A percentile compares a stretch with the other conserved stretches of the same genome.
phyloP scores from a whole-genome alignment of 1,140 invertebrate genomes.

The Maniola jurtina region DNA sequence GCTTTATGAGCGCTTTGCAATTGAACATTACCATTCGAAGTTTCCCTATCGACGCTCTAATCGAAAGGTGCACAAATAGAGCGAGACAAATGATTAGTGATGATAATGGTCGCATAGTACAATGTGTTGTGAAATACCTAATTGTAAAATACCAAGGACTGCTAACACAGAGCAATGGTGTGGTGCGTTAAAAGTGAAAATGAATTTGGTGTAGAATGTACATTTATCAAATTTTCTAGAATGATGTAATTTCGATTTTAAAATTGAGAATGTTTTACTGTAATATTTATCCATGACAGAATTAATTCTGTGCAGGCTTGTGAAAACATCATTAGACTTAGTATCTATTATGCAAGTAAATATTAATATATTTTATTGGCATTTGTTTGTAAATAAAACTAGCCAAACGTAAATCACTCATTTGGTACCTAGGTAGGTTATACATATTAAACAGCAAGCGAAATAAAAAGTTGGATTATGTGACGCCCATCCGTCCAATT shows the following conservation, averaged over 20 bases:
- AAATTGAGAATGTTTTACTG: not conserved
- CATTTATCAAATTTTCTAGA: slow-evolving; percentile 1
- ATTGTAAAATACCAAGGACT: slow-evolving; percentile 18
- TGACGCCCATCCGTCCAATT: slow-evolving; percentile 1
- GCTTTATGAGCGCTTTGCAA: slow-evolving; percentile 65
- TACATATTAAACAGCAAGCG: not conserved
- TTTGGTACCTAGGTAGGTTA: not conserved
- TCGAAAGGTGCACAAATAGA: slow-evolving; percentile 33
- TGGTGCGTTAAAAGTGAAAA: not conserved
- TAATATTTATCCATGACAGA: not conserved
- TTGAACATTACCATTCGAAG: slow-evolving; percentile 40
- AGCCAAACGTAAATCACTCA: not conserved
- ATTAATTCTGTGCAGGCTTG: too few species aligned
- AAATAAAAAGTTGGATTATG: not conserved
- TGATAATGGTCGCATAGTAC: slow-evolving; percentile 5
- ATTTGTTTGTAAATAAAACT: not conserved
- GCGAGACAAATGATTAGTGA: slow-evolving; percentile 28
- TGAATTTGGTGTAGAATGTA: slow-evolving; percentile 9
- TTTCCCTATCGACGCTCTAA: slow-evolving; percentile 30
- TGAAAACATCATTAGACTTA: too few species aligned
- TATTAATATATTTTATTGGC: too few species aligned
- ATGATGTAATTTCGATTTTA: not conserved
- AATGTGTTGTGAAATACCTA: slow-evolving; percentile 16
- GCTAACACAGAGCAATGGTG: not conserved
- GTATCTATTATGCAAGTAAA: too few species aligned